Evolutionary conservation across 2,888 invertebrate genomes (phyloP).

Genomic region (Hypolimnas misippus): DNA sequence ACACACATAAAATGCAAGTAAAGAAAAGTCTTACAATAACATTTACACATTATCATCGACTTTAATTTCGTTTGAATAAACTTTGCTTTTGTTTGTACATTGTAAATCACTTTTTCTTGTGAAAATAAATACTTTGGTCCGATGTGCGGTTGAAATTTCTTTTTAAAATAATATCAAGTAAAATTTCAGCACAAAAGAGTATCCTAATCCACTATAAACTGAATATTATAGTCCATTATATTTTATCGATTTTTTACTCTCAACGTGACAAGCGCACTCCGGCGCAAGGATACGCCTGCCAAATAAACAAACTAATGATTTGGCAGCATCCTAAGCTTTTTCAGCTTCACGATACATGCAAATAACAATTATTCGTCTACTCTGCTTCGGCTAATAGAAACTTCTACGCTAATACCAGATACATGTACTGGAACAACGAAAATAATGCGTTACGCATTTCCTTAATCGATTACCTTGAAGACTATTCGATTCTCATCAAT

Average conservation of each 20-base stretch:
- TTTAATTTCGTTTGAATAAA: background rate
- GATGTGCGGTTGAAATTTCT: too few species aligned
- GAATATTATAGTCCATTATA: constrained; percentile 6
- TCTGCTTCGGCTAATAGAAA: constrained; percentile 12
- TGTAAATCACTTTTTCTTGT: background rate
- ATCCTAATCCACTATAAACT: constrained; percentile 6
- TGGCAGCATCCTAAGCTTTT: constrained; percentile 41
- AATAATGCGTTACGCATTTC: constrained; percentile 27
- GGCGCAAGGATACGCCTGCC: constrained; percentile 40
- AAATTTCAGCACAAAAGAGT: background rate
- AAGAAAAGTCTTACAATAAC: too few species aligned
- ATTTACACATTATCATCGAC: background rate
- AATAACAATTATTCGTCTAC: constrained; percentile 23
- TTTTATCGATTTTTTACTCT: constrained; percentile 7
- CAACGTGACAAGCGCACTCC: constrained; percentile 27
- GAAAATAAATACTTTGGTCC: background rate
- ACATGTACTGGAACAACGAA: constrained; percentile 21
- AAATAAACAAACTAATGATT: constrained; percentile 48
- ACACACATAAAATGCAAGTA: too few species aligned
- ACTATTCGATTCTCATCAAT: constrained; percentile 39
- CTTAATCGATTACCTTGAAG: constrained; percentile 35
- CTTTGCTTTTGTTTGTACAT: background rate
- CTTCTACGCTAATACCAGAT: constrained; percentile 7
- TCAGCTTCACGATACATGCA: constrained; percentile 34
- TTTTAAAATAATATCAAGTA: too few species aligned